Conservation (phyloP, 2,113 vertebrate genomes). For the Microtus oregoni region DNA sequence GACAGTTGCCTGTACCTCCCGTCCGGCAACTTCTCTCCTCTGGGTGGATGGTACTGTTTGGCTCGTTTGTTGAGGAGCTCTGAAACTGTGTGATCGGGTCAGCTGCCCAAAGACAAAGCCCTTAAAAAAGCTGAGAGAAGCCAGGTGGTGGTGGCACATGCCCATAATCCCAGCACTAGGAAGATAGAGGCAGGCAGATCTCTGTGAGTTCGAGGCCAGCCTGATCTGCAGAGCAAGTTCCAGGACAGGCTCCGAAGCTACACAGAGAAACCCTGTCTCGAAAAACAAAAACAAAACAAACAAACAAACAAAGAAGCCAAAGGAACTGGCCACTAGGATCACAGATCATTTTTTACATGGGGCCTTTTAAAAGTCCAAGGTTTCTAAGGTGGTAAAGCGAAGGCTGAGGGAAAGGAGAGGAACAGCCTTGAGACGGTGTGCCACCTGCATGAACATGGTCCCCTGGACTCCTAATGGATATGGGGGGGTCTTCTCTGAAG, state of each 20-base stretch:
- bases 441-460: too few relatives aligned
- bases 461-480: not conserved
- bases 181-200: too few relatives aligned
- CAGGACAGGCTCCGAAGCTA: too few relatives aligned
- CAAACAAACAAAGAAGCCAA: not conserved
- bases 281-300: too few relatives aligned
- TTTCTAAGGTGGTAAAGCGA: not conserved
- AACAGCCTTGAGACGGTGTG: not conserved
- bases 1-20: not conserved
- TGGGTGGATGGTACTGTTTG: slow-evolving; percentile 50
- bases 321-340: not conserved
- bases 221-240: too few relatives aligned
- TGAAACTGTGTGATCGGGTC: slow-evolving; percentile 8
- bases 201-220: too few relatives aligned
- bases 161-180: too few relatives aligned
- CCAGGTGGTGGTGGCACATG: rapidly evolving
- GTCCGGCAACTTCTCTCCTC: not conserved
- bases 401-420: not conserved
- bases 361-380: not conserved
- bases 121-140: too few relatives aligned
- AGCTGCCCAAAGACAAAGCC: slow-evolving; percentile 9
- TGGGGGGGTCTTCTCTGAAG: not conserved
- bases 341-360: not conserved
- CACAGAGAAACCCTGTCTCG: too few relatives aligned
- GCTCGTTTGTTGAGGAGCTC: slow-evolving; percentile 43